Conservation (phyloP, 2,113 vertebrate genomes). For the Silurus asotus region DNA sequence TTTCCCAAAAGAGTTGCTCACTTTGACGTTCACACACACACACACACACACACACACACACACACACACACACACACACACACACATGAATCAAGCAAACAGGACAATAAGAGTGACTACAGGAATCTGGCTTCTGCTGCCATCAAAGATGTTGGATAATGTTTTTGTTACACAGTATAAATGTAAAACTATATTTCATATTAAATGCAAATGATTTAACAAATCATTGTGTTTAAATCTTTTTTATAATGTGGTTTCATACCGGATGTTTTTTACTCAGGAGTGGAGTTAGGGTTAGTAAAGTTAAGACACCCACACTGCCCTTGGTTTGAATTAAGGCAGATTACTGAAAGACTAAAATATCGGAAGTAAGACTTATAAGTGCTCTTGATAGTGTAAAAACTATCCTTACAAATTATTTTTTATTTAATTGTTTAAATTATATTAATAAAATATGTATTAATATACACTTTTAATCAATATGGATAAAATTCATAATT, state of each 20-base stretch:
- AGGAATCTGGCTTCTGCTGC: conserved; percentile 41
- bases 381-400: not conserved
- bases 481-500: not conserved
- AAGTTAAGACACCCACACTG: not conserved
- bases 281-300: not conserved
- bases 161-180: not conserved
- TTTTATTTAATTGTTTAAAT: not conserved
- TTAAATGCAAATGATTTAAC: not conserved
- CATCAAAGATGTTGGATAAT: conserved; percentile 27
- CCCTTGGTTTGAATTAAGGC: not conserved
- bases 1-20: conserved; percentile 55
- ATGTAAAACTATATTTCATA: not conserved
- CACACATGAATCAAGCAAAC: conserved; percentile 27
- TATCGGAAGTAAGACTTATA: not conserved
- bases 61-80: not conserved
- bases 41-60: not conserved
- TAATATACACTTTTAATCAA: not conserved
- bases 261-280: not conserved
- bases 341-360: not conserved
- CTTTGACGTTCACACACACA: conserved; percentile 24
- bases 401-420: not conserved
- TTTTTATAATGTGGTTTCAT: not conserved
- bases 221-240: not conserved
- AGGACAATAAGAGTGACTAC: conserved; percentile 44
- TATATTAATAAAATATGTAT: not conserved